These are phyloP conservation scores for Anolis carolinensis DNA, from an alignment of 2,113 vertebrate genomes.

Conservation along the genomic window DNA sequence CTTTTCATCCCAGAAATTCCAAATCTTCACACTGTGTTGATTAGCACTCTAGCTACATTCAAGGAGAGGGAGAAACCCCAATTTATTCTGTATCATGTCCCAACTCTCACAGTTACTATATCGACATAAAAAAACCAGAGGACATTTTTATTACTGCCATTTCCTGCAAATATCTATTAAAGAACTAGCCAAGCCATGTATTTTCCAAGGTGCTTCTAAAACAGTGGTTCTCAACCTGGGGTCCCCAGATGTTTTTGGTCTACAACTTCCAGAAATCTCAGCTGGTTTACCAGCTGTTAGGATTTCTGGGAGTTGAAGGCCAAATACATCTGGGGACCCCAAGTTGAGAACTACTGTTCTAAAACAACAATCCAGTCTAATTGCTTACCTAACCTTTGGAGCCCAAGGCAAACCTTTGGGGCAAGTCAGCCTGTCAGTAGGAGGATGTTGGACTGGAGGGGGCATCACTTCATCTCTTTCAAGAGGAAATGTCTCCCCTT, in stretches of 20 bases:
- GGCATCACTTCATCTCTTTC: conserved; percentile 97
- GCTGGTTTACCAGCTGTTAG: too few species aligned
- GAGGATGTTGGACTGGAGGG: conserved; percentile 86
- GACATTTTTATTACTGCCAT: neutral
- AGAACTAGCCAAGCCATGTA: neutral
- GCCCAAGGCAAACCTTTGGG: conserved; percentile 97
- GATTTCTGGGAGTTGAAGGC: too few species aligned
- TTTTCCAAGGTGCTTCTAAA: neutral
- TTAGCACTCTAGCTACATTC: neutral
- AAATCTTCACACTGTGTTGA: neutral
- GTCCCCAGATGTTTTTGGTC: too few species aligned
- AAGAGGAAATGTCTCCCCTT: conserved; percentile 90
- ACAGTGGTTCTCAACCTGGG: too few species aligned
- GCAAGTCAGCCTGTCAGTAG: conserved; percentile 89
- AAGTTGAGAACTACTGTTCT: too few species aligned
- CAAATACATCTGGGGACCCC: too few species aligned
- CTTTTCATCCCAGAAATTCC: neutral
- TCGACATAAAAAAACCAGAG: neutral
- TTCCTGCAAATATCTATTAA: neutral
- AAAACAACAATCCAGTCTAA: rapidly evolving
- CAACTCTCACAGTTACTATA: neutral
- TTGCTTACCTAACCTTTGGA: conserved; percentile 93
- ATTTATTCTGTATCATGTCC: neutral
- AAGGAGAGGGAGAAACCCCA: neutral
- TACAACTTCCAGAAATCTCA: too few species aligned